Base-by-base conservation (phyloP, 2,113 vertebrate species). In the Galemys pyrenaicus region DNA sequence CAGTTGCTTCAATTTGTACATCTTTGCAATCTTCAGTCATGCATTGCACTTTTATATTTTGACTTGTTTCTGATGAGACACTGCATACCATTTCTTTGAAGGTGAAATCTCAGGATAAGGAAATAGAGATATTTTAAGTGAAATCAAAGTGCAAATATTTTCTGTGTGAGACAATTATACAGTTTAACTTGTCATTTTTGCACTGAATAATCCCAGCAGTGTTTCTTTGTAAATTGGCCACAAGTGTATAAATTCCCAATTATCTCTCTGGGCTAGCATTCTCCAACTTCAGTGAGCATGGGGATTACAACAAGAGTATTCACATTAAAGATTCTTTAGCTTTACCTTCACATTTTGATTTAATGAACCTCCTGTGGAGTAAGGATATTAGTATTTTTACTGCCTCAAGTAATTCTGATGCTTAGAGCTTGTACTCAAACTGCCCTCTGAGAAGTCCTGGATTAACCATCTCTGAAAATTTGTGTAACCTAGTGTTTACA, bases 61-160 rank as follows among this genome's bases (percentile, higher is more conserved):
- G 28, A 74, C 30, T 73, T 87, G n/a, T 67, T 73, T 92, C 12
- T 89, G 94, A 90, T 71, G 77, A 95, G 81, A 95, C 77, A 87
- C 94, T 94, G 78, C 51, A 92, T 95, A 75, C 15, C 28, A 83
- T 94, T 95, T 94, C 26, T 71, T 54, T 87, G 46, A 80, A 90
- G 10, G 81, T 88, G 56, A 89, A 94, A 91, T 91, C 65, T 92
- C 54, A 92, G 32, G 5, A 60, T 67, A 83, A 89, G 51, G 28
- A 73, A 93, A 90, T 37, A 26, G 62, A 77, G 58, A 5, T 77
- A 92, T 90, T 94, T 65, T 94, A 84, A 94, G 85, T 68, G 1
- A 20, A 8, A 58, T 85, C 15, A 46, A 96, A 94, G 32, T 88
- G 62, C 3, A 92, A 67, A 92, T 89, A 75, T 83, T 95, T 95